Conservation (phyloP, 2,113 vertebrate genomes). For the Rutilus rutilus region DNA sequence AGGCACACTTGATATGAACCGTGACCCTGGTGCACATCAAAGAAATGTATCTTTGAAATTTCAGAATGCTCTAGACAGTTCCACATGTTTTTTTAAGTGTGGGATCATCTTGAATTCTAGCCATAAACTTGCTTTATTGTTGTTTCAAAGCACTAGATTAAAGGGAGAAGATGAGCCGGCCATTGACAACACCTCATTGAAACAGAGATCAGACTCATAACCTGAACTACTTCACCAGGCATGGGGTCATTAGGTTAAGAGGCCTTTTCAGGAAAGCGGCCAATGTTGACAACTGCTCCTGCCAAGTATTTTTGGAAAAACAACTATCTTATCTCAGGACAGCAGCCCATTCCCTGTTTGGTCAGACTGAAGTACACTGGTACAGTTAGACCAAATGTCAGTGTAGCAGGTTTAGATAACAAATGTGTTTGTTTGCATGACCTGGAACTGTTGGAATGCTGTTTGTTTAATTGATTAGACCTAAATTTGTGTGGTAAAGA, state of each 20-base stretch:
- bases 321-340: constrained; percentile 5
- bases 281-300: constrained; percentile 29
- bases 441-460: neutral
- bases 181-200: constrained; percentile 4
- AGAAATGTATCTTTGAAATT: constrained; percentile 24
- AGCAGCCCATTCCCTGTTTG: constrained; percentile 36
- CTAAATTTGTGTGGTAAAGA: neutral
- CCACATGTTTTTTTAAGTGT: neutral
- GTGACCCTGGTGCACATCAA: constrained; percentile 20
- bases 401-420: constrained; percentile 39
- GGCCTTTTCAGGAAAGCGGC: neutral
- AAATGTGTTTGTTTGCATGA: constrained; percentile 3
- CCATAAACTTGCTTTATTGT: constrained; percentile 17
- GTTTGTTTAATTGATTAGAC: neutral
- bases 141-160: constrained; percentile 31
- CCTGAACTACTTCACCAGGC: constrained; percentile 24
- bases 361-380: constrained; percentile 20
- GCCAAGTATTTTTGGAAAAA: constrained; percentile 37
- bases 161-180: constrained; percentile 1
- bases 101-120: constrained; percentile 27
- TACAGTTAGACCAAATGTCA: constrained; percentile 32
- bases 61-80: constrained; percentile 17
- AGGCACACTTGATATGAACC: constrained; percentile 7
- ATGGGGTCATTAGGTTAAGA: constrained; percentile 34
- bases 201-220: constrained; percentile 1